phyloP scores from a whole-genome alignment of 2,113 vertebrate genomes.

The Macroglossus sobrinus region DNA sequence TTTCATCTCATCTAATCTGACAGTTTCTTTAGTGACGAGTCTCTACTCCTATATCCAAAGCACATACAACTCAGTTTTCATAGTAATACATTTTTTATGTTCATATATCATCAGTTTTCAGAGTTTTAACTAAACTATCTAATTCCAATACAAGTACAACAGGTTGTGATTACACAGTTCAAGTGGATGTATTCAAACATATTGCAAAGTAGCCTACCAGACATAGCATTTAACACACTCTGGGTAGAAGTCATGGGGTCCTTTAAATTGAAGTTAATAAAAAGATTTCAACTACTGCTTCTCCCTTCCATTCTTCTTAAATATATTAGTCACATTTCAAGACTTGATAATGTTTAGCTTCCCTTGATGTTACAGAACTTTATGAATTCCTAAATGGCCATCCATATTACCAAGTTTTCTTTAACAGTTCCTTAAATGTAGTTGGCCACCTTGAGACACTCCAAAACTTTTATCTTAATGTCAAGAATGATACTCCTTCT shows the following conservation, averaged over 20 bases:
- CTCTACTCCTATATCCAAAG: slow-evolving; percentile 29
- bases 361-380: neutral
- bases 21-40: neutral
- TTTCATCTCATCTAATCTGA: neutral
- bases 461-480: neutral
- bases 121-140: slow-evolving; percentile 26
- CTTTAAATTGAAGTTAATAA: neutral
- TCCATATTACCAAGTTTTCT: neutral
- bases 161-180: neutral
- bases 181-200: neutral
- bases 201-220: neutral
- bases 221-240: neutral
- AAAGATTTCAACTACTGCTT: neutral
- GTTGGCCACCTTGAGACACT: neutral
- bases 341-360: neutral
- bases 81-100: slow-evolving; percentile 22
- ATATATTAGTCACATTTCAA: neutral
- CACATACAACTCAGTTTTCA: slow-evolving; percentile 36
- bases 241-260: neutral
- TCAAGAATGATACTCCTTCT: neutral
- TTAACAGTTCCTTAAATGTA: neutral
- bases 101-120: slow-evolving; percentile 9
- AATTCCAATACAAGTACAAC: slow-evolving; percentile 24
- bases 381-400: slow-evolving; percentile 8
- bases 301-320: neutral